These are phyloP conservation scores for Brachionus manjavacas DNA, from an alignment of 1,140 invertebrate species.

Conservation along the genomic window DNA sequence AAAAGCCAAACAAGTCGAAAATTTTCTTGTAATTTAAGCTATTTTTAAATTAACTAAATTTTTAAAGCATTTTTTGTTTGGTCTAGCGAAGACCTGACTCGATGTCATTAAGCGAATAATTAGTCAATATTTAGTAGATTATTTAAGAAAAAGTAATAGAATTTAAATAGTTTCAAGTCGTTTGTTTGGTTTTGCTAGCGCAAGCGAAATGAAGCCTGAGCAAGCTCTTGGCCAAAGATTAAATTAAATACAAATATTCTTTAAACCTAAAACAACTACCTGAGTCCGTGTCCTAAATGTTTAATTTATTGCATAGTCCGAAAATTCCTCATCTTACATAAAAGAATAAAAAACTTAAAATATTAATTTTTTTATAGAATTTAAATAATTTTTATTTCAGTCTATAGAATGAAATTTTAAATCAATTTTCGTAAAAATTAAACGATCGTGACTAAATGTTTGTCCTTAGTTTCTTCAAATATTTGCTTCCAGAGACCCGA, in stretches of 20 bases:
- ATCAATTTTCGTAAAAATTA: not conserved
- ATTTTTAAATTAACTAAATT: not conserved
- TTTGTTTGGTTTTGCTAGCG: not conserved
- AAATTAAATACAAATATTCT: not conserved
- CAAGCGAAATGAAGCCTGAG: not conserved
- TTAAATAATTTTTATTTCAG: too few relatives aligned
- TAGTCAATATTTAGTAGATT: not conserved
- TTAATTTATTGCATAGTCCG: too few relatives aligned
- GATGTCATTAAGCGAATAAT: not conserved
- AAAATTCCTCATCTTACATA: too few relatives aligned
- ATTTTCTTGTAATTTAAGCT: not conserved
- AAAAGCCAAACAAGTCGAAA: not conserved
- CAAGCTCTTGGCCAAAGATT: not conserved
- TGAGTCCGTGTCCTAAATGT: too few relatives aligned
- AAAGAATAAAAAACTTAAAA: too few relatives aligned
- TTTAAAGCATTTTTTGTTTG: not conserved
- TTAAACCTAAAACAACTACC: too few relatives aligned
- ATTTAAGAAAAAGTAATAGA: not conserved
- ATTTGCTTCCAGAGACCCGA: not conserved
- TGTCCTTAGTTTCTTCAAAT: too few relatives aligned
- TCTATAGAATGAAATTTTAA: not conserved
- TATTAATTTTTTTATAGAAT: too few relatives aligned
- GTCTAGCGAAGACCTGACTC: not conserved
- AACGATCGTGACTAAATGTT: not conserved
- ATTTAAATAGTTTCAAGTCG: not conserved